phyloP scores from a whole-genome alignment of 1,140 invertebrate genomes.

The Hylaeus volcanicus region DNA sequence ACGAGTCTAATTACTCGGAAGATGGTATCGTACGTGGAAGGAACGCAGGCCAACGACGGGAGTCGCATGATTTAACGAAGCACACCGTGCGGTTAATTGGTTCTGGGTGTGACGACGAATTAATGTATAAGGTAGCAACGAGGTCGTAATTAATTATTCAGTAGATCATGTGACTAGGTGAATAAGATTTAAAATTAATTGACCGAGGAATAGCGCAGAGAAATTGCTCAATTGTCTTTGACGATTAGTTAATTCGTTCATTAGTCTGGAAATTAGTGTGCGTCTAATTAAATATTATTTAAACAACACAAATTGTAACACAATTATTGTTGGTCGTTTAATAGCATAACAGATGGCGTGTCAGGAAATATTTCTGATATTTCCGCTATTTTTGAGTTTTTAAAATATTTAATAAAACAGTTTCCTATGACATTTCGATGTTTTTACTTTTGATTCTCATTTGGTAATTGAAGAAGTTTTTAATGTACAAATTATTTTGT shows the following conservation, averaged over 20 bases:
- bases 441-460: too few relatives aligned
- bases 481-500: too few relatives aligned
- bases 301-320: too few relatives aligned
- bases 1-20: constrained; percentile 29
- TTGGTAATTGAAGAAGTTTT: too few relatives aligned
- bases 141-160: constrained; percentile 31
- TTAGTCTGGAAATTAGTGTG: background rate
- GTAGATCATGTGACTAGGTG: background rate
- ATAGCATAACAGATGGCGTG: too few relatives aligned
- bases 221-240: background rate
- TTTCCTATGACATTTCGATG: too few relatives aligned
- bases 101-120: constrained; percentile 20
- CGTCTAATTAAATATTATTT: background rate
- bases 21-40: constrained; percentile 25
- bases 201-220: too few relatives aligned
- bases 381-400: too few relatives aligned
- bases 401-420: too few relatives aligned
- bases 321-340: too few relatives aligned
- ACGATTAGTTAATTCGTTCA: background rate
- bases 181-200: background rate
- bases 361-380: too few relatives aligned
- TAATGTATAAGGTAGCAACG: constrained; percentile 7
- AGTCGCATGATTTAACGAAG: constrained; percentile 31
- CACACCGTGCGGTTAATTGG: constrained; percentile 26
- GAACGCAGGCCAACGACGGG: background rate